A percentile compares a stretch with the other conserved stretches of the same genome.
Evolutionary conservation across 2,797 vertebrate species (phyloP).

Genomic region (Propithecus perrieri): DNA sequence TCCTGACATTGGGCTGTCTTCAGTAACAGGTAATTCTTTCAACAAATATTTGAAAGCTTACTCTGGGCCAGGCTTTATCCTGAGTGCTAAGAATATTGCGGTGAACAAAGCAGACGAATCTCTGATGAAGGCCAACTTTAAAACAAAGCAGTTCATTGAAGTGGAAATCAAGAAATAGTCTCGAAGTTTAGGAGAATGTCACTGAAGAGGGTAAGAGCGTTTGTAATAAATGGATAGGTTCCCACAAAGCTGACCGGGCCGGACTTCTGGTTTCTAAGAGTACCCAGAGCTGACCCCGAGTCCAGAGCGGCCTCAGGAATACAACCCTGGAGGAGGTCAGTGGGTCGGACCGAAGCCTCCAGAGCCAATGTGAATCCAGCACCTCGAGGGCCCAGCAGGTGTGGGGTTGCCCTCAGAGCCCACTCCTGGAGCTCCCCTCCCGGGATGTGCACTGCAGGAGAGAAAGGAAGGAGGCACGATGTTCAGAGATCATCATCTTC

Average conservation of each 20-base stretch:
- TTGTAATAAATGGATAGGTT: not conserved
- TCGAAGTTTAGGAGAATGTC: not conserved
- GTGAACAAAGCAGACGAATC: not conserved
- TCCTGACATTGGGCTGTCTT: not conserved
- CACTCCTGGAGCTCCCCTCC: accelerated
- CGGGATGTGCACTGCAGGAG: not conserved
- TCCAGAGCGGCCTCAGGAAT: not conserved
- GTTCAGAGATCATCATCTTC: not conserved
- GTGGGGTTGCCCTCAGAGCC: not conserved
- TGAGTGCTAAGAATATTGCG: not conserved
- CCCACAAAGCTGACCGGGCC: not conserved
- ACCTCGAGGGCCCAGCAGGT: accelerated
- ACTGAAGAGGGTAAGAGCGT: not conserved
- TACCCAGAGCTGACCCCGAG: not conserved
- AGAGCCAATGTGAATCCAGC: not conserved
- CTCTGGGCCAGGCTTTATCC: not conserved
- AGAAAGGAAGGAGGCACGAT: not conserved
- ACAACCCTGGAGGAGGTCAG: not conserved
- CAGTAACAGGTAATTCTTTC: slow-evolving; percentile 45
- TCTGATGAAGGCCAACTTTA: not conserved
- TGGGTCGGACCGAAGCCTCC: not conserved
- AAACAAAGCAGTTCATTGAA: not conserved
- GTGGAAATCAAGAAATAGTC: not conserved
- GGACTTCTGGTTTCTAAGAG: not conserved
- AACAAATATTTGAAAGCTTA: not conserved